Conservation (phyloP, 1,140 invertebrate species). For the Luehdorfia chinensis region DNA sequence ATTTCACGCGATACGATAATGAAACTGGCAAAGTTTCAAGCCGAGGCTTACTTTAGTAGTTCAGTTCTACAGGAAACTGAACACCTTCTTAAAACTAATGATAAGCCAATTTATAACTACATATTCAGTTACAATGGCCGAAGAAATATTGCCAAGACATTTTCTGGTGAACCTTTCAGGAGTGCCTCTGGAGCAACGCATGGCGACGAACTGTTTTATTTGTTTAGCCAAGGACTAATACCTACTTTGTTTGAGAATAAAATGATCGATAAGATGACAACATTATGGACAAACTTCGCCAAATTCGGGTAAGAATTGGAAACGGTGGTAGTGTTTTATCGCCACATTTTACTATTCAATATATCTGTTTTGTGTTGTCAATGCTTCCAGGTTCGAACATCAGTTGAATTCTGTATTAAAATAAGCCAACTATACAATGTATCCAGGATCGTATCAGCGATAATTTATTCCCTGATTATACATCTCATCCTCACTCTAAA, state of each 20-base stretch:
- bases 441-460: no score
- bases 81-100: slow-evolving; percentile 35
- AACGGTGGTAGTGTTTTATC: no score
- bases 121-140: slow-evolving; percentile 46
- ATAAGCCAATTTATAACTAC: slow-evolving; percentile 51
- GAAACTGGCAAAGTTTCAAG: slow-evolving; percentile 38
- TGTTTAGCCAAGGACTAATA: slow-evolving; percentile 42
- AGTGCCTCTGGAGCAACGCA: slow-evolving; percentile 46
- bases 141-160: slow-evolving; percentile 39
- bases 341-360: background rate
- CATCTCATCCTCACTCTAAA: no score
- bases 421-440: no score
- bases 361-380: no score
- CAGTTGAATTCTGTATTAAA: no score
- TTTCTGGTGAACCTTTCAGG: slow-evolving; percentile 14
- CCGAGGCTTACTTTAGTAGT: slow-evolving; percentile 42
- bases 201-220: slow-evolving; percentile 62
- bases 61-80: slow-evolving; percentile 43
- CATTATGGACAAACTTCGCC: slow-evolving; percentile 66
- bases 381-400: no score
- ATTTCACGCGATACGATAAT: slow-evolving; percentile 24
- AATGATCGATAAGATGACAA: slow-evolving; percentile 53
- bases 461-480: no score
- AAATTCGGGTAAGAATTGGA: slow-evolving; percentile 58
- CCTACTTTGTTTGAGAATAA: slow-evolving; percentile 37